Evolutionary conservation across 2,888 invertebrate species (phyloP), one percentile per base, ranked within the genome.

Genomic region (Elgonia sp.): DNA sequence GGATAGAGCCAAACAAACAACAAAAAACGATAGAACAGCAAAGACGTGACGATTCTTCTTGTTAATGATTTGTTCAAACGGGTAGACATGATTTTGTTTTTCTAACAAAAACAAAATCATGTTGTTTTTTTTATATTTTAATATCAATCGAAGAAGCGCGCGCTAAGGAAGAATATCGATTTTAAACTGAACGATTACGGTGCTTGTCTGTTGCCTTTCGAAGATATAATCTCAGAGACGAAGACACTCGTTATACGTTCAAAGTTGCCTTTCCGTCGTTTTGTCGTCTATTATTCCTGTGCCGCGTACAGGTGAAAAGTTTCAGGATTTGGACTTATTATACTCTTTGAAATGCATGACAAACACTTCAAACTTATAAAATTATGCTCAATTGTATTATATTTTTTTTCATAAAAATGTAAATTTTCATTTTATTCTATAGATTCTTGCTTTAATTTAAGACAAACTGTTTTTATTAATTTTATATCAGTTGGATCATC

Each of bases 171-270:
- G 84, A 88, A 81, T 84, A 79, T 65, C 76, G 86, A 81, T 81
- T 87, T 79, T 55, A 42, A 87, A 86, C 84, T 82, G 85, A 86
- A 85, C 80, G 82, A 83, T 21, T 67, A 77, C 65, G 79, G 73
- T 83, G 67, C 80, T 85, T 76, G 53, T 83, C 63, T 57, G 86
- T 79, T 83, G 80, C 75, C 82, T 87, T 86, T 86, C 3, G 90
- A 89, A 90, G 89, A 85, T 84, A 81, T 81, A 84, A 86, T 85
- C 84, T 90, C 90, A 90, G 87, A 90, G 81, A 84, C 85, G 87
- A 89, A 86, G 84, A 87, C 87, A 65, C 81, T 80, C 75, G 88
- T 69, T 86, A 86, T 84, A 81, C 84, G 87, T 89, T 87, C 73
- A 62, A 42, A 81, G 76, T 62, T 89, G 83, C 65, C 73, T 57